Conservation (phyloP, 1,140 invertebrate genomes). For the Stegodyphus mimosarum region DNA sequence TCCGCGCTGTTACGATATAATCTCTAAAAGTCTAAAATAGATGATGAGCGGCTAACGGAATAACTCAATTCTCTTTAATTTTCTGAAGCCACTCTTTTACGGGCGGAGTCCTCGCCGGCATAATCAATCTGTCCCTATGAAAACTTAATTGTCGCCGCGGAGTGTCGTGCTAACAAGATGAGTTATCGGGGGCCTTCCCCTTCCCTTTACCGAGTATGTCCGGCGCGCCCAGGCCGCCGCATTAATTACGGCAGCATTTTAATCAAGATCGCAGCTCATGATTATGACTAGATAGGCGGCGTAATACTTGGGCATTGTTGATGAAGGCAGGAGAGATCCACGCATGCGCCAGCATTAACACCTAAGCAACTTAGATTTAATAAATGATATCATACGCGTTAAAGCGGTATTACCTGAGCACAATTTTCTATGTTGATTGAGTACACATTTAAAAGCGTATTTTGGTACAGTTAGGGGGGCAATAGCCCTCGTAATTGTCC, state of each 20-base stretch:
- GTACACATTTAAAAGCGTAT: too few species aligned
- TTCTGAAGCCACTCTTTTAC: constrained; percentile 23
- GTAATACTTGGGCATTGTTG: constrained; percentile 39
- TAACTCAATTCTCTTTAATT: constrained; percentile 47
- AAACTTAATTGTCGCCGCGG: constrained; percentile 50
- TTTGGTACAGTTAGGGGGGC: too few species aligned
- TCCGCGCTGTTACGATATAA: neutral
- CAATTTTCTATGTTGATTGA: too few species aligned
- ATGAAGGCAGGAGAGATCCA: constrained; percentile 8
- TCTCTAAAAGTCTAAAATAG: neutral
- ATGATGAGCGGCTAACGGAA: neutral
- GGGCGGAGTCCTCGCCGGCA: constrained; percentile 5
- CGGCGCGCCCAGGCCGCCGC: constrained; percentile 36
- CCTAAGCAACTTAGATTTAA: too few species aligned
- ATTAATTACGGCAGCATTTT: constrained; percentile 58
- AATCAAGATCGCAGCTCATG: constrained; percentile 54
- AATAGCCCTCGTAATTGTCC: too few species aligned
- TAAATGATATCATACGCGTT: too few species aligned
- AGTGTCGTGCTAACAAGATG: constrained; percentile 50
- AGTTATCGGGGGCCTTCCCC: constrained; percentile 26
- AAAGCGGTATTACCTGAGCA: too few species aligned
- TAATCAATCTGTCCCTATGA: constrained; percentile 57
- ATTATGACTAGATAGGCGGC: constrained; percentile 48
- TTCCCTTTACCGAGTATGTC: neutral
- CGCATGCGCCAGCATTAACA: neutral